These are phyloP conservation scores for Epistrophe eligans DNA, from an alignment of 2,888 invertebrate genomes.

Conservation along the genomic window DNA sequence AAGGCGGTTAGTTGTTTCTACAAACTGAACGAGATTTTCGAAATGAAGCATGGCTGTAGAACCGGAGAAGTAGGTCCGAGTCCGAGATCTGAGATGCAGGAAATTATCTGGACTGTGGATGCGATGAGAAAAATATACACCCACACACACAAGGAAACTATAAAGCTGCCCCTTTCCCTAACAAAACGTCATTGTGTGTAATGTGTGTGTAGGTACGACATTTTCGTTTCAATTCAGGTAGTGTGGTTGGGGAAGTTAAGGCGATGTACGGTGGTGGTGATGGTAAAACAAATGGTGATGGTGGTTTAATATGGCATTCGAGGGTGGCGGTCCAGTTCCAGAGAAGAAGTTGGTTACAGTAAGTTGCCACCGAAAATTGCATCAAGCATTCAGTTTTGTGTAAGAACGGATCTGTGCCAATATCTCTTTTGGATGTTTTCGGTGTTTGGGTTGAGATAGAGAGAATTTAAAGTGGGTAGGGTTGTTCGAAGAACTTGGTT, in stretches of 20 bases:
- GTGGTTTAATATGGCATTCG: slow-evolving; percentile 64
- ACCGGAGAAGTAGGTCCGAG: slow-evolving; percentile 53
- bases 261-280: slow-evolving; percentile 47
- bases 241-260: slow-evolving; percentile 62
- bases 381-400: slow-evolving; percentile 75
- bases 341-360: slow-evolving; percentile 72
- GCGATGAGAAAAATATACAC: slow-evolving; percentile 29
- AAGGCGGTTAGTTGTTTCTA: slow-evolving; percentile 73
- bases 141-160: slow-evolving; percentile 31
- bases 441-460: slow-evolving; percentile 20
- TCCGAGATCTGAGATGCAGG: slow-evolving; percentile 71
- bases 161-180: slow-evolving; percentile 21
- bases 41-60: slow-evolving; percentile 61
- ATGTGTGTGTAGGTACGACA: slow-evolving; percentile 59
- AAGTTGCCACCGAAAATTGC: slow-evolving; percentile 75
- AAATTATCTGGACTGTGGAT: slow-evolving; percentile 57
- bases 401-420: slow-evolving; percentile 75
- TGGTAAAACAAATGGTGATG: slow-evolving; percentile 72
- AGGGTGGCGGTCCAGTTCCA: slow-evolving; percentile 48
- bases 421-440: slow-evolving; percentile 67
- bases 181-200: slow-evolving; percentile 61
- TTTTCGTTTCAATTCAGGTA: slow-evolving; percentile 72
- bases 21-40: slow-evolving; percentile 74
- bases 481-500: slow-evolving; percentile 12
- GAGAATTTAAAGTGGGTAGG: slow-evolving; percentile 30